Conservation (phyloP, 2,888 invertebrate genomes). For the Stegophylla sp. region DNA sequence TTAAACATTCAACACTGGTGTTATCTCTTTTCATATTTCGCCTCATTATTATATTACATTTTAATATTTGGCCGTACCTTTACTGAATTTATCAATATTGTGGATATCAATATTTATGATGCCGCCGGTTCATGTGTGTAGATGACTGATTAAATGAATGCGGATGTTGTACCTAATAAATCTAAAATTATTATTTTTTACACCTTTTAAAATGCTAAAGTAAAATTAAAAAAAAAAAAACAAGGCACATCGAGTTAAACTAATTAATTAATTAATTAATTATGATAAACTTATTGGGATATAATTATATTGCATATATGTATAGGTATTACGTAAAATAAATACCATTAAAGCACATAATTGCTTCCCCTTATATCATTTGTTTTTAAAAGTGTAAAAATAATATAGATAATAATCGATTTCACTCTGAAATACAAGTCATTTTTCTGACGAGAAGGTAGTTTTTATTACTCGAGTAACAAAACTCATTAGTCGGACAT, state of each 20-base stretch:
- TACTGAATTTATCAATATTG: neutral
- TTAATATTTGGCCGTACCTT: constrained; percentile 1
- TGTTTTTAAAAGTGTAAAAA: too few relatives aligned
- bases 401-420: neutral
- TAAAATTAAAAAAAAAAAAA: neutral
- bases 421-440: neutral
- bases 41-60: constrained; percentile 21
- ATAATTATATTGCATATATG: neutral
- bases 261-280: constrained; percentile 21
- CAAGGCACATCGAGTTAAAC: neutral
- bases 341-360: neutral
- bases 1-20: constrained; percentile 6
- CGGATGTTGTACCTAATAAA: neutral
- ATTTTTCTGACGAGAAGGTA: neutral
- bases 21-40: constrained; percentile 1
- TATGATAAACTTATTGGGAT: neutral
- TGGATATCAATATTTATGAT: neutral
- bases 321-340: neutral
- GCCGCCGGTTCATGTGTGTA: neutral
- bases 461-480: neutral
- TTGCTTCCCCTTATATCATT: neutral
- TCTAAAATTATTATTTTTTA: constrained; percentile 28
- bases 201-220: neutral
- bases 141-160: neutral
- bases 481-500: neutral